phyloP scores from a whole-genome alignment of 2,888 invertebrate species.

The Melieria omissa region DNA sequence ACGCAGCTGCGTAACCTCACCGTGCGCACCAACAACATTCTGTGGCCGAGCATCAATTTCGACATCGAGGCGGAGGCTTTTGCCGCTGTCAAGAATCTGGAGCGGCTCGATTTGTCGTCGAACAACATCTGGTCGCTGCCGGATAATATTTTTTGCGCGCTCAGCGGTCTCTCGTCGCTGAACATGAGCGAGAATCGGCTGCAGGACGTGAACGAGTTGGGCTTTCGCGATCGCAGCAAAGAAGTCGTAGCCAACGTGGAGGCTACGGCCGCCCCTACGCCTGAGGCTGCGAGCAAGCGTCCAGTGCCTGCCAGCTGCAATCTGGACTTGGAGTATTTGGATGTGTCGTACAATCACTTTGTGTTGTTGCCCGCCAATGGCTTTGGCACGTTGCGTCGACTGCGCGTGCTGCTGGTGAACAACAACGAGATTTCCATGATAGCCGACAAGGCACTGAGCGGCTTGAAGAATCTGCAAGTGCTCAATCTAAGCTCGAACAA shows the following conservation, averaged over 20 bases:
- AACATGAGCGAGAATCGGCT: conserved; percentile 89
- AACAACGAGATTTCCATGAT: conserved; percentile 91
- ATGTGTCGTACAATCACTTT: conserved; percentile 87
- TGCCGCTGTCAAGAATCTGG: conserved; percentile 80
- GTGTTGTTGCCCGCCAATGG: conserved; percentile 84
- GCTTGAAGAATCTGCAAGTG: conserved; percentile 83
- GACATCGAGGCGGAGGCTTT: conserved; percentile 85
- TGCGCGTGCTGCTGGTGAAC: conserved; percentile 84
- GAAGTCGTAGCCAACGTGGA: conserved; percentile 45
- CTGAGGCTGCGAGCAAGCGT: conserved; percentile 26
- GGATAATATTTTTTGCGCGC: conserved; percentile 84
- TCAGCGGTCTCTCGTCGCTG: conserved; percentile 81
- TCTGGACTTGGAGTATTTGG: conserved; percentile 83
- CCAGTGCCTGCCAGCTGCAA: conserved; percentile 69
- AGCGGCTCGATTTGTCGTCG: conserved; percentile 84
- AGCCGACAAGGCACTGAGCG: conserved; percentile 83
- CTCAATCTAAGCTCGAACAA: conserved; percentile 92
- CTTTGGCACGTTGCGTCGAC: conserved; percentile 81
- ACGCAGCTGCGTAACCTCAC: conserved; percentile 86
- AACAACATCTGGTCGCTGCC: conserved; percentile 93
- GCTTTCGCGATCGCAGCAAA: conserved; percentile 76
- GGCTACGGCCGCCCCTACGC: conserved; percentile 42
- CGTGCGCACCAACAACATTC: conserved; percentile 84
- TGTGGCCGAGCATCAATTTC: conserved; percentile 86
- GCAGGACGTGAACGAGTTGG: conserved; percentile 88